Evolutionary conservation across 2,797 vertebrate genomes (phyloP), one percentile per base, ranked within the genome.

Genomic region (Thaleichthys pacificus): DNA sequence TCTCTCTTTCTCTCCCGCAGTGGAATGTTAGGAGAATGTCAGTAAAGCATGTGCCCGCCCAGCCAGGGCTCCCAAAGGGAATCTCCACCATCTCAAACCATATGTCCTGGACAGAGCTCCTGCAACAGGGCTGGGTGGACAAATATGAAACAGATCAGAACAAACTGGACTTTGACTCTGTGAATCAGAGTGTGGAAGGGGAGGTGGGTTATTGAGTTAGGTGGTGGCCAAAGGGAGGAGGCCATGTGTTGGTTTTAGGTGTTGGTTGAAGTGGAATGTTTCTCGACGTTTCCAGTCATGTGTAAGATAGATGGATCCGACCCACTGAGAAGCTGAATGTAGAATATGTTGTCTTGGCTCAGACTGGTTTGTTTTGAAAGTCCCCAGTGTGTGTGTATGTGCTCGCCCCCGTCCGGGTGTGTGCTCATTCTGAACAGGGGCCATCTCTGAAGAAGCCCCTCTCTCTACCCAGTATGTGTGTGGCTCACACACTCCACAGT

Each of bases 401-500:
- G 35, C 58, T 30, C 30, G 66, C 22, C 8, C 19, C 6, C 28
- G 66, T 68, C 24, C 30, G 30, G 58, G 35, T 60, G 15, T 61
- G 49, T 21, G 15, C 22, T 32, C 51, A 3, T 61, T 54, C 22
- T 14, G 58, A 61, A 22, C 9, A 11, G 58, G 58, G 58, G 58
- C 58, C 58, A 61, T 61, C 21, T 61, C 58, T 61, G 58, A 61
- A 61, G 58, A 61, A 61, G 58, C 22, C 58, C 30, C 30, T 35
- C 15, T 56, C 51, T 56, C 51, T 56, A 56, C 4, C 51, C 51
- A 5, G 19, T 21, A 3, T 32, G 54, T 30, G 6, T 61, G 68
- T 61, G 35, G 56, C 22, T 35, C 77, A 72, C 67, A 75, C 68
- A 62, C 77, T 69, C 67, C 89, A 92, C 88, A 92, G 89, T 73